A percentile compares a stretch with the other conserved stretches of the same genome.
Evolutionary conservation across 92 coral and sea anemone genomes (phyloP).

Genomic region (Phenganax stokvisi): DNA sequence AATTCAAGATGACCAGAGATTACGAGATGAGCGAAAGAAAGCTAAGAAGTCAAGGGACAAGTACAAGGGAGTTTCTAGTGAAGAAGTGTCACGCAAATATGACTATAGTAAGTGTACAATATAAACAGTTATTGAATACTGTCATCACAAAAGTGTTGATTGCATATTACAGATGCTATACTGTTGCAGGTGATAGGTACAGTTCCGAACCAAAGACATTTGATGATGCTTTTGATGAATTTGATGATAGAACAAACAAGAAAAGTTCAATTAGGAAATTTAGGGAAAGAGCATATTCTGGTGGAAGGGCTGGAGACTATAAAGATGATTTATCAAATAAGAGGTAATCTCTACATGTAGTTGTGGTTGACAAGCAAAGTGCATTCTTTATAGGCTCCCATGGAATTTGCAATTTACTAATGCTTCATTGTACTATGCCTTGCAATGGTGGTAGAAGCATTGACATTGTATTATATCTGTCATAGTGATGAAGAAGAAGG

Average conservation of each 20-base stretch:
- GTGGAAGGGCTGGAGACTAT: slow-evolving; percentile 52
- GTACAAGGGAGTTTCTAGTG: slow-evolving; percentile 82
- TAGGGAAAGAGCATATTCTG: slow-evolving; percentile 87
- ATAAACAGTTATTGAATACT: background rate
- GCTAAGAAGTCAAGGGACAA: slow-evolving; percentile 93
- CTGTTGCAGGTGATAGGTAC: slow-evolving; percentile 69
- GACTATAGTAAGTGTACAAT: slow-evolving; percentile 64
- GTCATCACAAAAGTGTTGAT: background rate
- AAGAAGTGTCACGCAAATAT: slow-evolving; percentile 52
- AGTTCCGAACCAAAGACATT: slow-evolving; percentile 56
- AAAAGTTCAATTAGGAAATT: slow-evolving; percentile 76
- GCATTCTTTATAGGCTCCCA: too few species aligned
- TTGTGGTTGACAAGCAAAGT: too few species aligned
- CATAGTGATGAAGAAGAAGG: slow-evolving; percentile 75
- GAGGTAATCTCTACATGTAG: background rate
- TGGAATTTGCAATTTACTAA: too few species aligned
- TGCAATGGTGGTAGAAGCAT: too few species aligned
- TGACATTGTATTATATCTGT: too few species aligned
- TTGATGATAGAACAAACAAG: slow-evolving; percentile 68
- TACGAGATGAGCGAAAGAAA: slow-evolving; percentile 77
- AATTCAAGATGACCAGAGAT: slow-evolving; percentile 86
- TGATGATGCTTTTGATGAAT: slow-evolving; percentile 87
- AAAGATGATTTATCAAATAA: slow-evolving; percentile 51
- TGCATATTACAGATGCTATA: background rate
- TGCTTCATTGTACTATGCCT: too few species aligned